phyloP scores from a whole-genome alignment of 2,113 vertebrate genomes.

The Phyllopteryx taeniolatus region DNA sequence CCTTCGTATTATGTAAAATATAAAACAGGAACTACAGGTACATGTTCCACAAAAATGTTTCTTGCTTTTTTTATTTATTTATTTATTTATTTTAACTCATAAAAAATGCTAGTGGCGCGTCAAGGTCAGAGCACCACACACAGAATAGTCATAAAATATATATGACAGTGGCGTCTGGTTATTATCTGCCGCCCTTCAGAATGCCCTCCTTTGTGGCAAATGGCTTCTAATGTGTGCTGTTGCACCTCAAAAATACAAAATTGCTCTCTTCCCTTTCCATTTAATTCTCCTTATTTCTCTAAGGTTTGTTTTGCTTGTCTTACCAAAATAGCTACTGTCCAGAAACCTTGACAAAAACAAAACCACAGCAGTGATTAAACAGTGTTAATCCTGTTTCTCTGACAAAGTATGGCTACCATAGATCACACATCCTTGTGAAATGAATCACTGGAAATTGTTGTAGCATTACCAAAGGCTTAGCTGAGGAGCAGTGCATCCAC shows the following conservation, averaged over 20 bases:
- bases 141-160: constrained; percentile 40
- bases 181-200: constrained; percentile 42
- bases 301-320: background rate
- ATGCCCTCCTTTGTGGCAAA: constrained; percentile 27
- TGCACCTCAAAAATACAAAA: background rate
- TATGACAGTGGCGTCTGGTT: constrained; percentile 36
- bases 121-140: constrained; percentile 39
- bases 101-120: background rate
- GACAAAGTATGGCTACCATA: constrained; percentile 46
- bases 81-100: constrained; percentile 3
- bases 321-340: background rate
- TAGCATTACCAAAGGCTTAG: constrained; percentile 43
- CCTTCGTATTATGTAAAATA: background rate
- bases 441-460: constrained; percentile 46
- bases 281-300: background rate
- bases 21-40: constrained; percentile 1
- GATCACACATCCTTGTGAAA: constrained; percentile 47
- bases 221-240: constrained; percentile 27
- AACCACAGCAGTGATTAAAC: constrained; percentile 47
- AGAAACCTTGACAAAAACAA: constrained; percentile 27
- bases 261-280: background rate
- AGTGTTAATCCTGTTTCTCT: constrained; percentile 44
- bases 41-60: background rate
- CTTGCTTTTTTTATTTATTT: too few species aligned
- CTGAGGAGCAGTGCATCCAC: constrained; percentile 17